These are phyloP conservation scores for Podarcis siculus DNA, from an alignment of 2,797 vertebrate genomes.

Conservation along the genomic window DNA sequence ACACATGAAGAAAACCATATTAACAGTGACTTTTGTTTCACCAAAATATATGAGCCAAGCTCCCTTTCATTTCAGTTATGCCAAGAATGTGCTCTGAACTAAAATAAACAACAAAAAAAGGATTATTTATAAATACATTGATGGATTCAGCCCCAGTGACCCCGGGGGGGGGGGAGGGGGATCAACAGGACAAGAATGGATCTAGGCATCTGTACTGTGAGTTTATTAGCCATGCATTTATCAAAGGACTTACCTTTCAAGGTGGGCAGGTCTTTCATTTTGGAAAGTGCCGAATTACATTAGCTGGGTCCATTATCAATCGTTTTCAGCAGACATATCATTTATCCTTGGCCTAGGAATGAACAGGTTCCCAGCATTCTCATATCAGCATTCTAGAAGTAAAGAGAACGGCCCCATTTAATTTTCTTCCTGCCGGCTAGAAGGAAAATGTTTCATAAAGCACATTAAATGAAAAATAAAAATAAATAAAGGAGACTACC, in stretches of 20 bases:
- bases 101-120: constrained; percentile 28
- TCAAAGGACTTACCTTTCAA: constrained; percentile 72
- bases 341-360: constrained; percentile 72
- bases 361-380: constrained; percentile 75
- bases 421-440: constrained; percentile 68
- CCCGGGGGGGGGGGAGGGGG: neutral
- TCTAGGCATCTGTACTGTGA: constrained; percentile 34
- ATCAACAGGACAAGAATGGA: constrained; percentile 47
- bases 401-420: constrained; percentile 69
- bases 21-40: neutral
- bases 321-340: constrained; percentile 66
- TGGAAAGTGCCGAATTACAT: constrained; percentile 70
- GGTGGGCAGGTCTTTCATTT: constrained; percentile 71
- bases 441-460: constrained; percentile 62
- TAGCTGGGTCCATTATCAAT: constrained; percentile 66
- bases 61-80: constrained; percentile 22
- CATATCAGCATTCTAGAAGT: constrained; percentile 74
- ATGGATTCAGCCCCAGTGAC: constrained; percentile 4
- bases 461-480: constrained; percentile 40
- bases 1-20: constrained; percentile 14
- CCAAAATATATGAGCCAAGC: neutral
- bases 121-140: constrained; percentile 22
- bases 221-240: constrained; percentile 26
- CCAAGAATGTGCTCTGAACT: neutral
- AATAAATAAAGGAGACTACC: constrained; percentile 50